Evolutionary conservation across 2,888 invertebrate genomes (phyloP), one percentile per base, ranked within the genome.

Genomic region (Alcis repandata): DNA sequence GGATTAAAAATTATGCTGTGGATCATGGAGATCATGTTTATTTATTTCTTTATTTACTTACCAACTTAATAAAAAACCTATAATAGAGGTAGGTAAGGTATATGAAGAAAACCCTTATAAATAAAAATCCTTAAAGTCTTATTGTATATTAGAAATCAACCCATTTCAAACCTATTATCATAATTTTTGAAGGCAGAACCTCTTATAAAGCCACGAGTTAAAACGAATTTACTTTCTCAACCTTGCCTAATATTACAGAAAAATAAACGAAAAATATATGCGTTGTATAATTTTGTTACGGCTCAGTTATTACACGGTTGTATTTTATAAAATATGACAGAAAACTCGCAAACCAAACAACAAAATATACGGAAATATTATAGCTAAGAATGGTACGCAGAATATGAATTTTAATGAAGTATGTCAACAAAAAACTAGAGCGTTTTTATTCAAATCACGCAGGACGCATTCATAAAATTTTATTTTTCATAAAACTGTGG

Each of bases 381-480:
- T n/a, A n/a, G n/a, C n/a, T n/a, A n/a, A n/a, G 10, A 6, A 17
- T 13, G 15, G 15, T 15, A 11, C 19, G 33, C 36, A 20, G 17
- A 36, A n/a, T 22, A 46, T 51, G 10, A 36, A 51, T 51, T 33
- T 33, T 19, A 36, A 36, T 51, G 51, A 51, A 7, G 33, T 13
- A 1, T 13, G 13, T 36, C 17, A 38, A 51, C 36, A 20, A 38
- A n/a, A 36, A 52, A 52, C 38, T 36, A n/a, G 15, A 52, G 51
- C 19, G 11, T 13, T 49, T 51, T 19, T 52, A 36, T 52, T 33
- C 17, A 20, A 36, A 52, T 52, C 51, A 36, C 51, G 51, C 19
- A 52, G 6, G 2, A 0, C 22, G 17, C 36, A 52, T 52, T 36
- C 36, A 6, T 20, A 13, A 51, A n/a, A 36, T 51, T 33, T 36